These are phyloP conservation scores for Bombus cullumanus DNA, from an alignment of 1,140 invertebrate species.

Conservation along the genomic window DNA sequence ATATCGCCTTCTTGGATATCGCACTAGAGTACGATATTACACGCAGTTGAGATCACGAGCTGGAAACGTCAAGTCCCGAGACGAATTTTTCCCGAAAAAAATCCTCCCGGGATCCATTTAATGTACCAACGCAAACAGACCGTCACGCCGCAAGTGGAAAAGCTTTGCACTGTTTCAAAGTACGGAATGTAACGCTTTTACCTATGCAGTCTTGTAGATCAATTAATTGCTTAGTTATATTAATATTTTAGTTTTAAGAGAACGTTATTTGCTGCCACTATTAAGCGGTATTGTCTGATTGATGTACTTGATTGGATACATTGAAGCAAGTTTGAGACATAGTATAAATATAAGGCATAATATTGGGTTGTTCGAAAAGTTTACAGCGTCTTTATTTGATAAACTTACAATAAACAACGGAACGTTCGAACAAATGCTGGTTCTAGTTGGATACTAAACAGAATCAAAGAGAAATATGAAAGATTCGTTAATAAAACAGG, in stretches of 20 bases:
- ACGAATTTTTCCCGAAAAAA: constrained; percentile 51
- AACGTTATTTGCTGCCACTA: background rate
- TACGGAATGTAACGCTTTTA: background rate
- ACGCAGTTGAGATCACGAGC: constrained; percentile 76
- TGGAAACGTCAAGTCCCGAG: constrained; percentile 67
- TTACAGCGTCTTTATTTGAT: background rate
- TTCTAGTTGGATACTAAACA: background rate
- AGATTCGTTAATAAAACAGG: background rate
- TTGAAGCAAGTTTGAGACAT: background rate
- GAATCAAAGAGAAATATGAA: background rate
- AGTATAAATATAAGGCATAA: background rate
- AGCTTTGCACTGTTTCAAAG: constrained; percentile 60
- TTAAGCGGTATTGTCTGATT: constrained; percentile 9
- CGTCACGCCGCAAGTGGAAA: constrained; percentile 41
- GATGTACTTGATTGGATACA: constrained; percentile 8
- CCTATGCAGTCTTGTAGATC: background rate
- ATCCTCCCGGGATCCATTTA: constrained; percentile 62
- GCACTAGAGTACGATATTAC: constrained; percentile 62
- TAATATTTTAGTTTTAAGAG: background rate
- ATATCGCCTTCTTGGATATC: constrained; percentile 61
- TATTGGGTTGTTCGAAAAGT: background rate
- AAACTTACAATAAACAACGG: background rate
- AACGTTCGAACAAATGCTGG: background rate
- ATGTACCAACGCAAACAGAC: constrained; percentile 67
- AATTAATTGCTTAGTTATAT: background rate